Base-by-base conservation (phyloP, 2,797 vertebrate species). In the Pipistrellus nathusii region DNA sequence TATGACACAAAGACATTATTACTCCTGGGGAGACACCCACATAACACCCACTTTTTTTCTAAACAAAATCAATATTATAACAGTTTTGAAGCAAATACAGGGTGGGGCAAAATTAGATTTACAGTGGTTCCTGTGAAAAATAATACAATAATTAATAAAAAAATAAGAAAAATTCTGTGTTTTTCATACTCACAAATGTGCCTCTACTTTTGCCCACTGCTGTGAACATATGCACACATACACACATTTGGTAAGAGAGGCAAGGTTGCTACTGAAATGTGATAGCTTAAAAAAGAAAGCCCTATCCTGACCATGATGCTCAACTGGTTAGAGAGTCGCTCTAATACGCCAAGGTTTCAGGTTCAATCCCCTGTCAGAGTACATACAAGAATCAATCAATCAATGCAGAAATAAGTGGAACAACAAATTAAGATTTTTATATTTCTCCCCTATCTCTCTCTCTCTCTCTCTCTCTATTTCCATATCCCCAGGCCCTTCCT, bases 221-320 rank as follows among this genome's bases (percentile, higher is more conserved):
- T 13, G 7, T 38, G 0, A 1, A 11, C 27, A 35, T 11, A 12
- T 0, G 10, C 11, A 17, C n/a, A 57, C 1, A 20, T 6, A 17
- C 44, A 9, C 1, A 21, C 57, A 3, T 76, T 77, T 83, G 44
- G 41, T 64, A 25, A 55, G 87, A 71, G 55, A 69, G 21, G 1
- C 15, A 14, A 30, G 66, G 46, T 30, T 73, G 44, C 6, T 8
- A 12, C 51, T 53, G 46, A 92, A 30, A 18, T 62, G 51, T 3
- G 2, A 55, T 35, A 44, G 23, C 62, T 88, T 90, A 27, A 35
- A 48, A 80, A 35, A 48, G 3, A 55, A 62, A 78, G 21, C 8
- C 46, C 14, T 73, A 23, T 15, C 64, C 7, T 32, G 30, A n/a
- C n/a, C n/a, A 32, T 66, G 64, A 18, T 9, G 7, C n/a, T 66